Percentiles rank a stretch among this genome's conserved stretches.
These are phyloP conservation scores for Eustalomyia histrio DNA, from an alignment of 2,888 invertebrate species.

Conservation along the genomic window DNA sequence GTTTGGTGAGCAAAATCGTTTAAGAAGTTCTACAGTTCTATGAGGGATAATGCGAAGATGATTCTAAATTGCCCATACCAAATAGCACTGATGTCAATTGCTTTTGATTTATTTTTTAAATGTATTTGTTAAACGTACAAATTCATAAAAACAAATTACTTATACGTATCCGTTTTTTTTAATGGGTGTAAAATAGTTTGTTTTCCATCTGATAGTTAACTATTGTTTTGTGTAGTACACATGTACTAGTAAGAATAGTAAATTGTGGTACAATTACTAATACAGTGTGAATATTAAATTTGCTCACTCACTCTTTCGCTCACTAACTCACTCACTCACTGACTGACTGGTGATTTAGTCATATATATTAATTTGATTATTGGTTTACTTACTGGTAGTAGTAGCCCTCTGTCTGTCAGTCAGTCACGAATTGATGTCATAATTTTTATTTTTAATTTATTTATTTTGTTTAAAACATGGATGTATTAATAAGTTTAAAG, in stretches of 20 bases:
- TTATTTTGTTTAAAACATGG: conserved; percentile 33
- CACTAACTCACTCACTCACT: background rate
- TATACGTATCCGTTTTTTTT: too few relatives aligned
- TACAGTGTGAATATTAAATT: background rate
- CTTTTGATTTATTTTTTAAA: too few relatives aligned
- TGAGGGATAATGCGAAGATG: too few relatives aligned
- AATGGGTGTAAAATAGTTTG: too few relatives aligned
- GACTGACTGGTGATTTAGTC: background rate
- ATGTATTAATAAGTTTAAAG: conserved; percentile 11
- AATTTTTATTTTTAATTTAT: conserved; percentile 60
- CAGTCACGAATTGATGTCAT: conserved; percentile 65
- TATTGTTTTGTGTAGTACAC: background rate
- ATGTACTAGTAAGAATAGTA: background rate
- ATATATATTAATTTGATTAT: conserved; percentile 2
- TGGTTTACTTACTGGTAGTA: background rate
- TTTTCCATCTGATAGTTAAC: background rate
- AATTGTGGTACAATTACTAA: background rate
- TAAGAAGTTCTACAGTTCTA: too few relatives aligned
- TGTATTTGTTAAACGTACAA: too few relatives aligned
- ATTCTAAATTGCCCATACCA: too few relatives aligned
- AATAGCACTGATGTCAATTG: too few relatives aligned
- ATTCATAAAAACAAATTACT: too few relatives aligned
- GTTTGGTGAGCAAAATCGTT: too few relatives aligned
- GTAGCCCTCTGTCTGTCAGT: background rate
- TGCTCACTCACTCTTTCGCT: background rate